phyloP scores from a whole-genome alignment of 2,113 vertebrate genomes.

The Alethe diademata region DNA sequence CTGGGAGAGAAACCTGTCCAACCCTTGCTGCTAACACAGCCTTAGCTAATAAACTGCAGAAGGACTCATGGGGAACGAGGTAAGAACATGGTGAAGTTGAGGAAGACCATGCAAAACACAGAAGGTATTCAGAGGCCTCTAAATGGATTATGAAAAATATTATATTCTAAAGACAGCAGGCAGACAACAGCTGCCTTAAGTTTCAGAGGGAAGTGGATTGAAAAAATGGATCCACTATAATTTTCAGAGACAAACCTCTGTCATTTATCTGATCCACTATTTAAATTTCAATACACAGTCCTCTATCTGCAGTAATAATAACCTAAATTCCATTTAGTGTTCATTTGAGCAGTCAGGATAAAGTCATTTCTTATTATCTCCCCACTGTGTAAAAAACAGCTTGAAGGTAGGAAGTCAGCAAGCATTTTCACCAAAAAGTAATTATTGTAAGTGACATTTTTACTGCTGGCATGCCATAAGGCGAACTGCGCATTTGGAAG shows the following conservation, averaged over 20 bases:
- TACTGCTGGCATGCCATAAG: slow-evolving; percentile 87
- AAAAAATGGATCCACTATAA: slow-evolving; percentile 52
- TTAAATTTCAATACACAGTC: slow-evolving; percentile 71
- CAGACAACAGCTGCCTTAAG: slow-evolving; percentile 66
- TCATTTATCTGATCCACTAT: slow-evolving; percentile 66
- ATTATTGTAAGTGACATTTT: slow-evolving; percentile 92
- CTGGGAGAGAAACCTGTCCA: neutral
- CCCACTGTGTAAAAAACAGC: slow-evolving; percentile 94
- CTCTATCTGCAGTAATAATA: slow-evolving; percentile 77
- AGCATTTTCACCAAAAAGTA: slow-evolving; percentile 87
- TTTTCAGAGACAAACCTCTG: slow-evolving; percentile 70
- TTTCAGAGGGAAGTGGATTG: slow-evolving; percentile 54
- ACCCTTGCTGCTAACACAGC: neutral
- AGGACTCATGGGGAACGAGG: neutral
- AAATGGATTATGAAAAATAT: slow-evolving; percentile 72
- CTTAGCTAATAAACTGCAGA: neutral
- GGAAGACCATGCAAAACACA: slow-evolving; percentile 25
- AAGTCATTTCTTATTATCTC: slow-evolving; percentile 98
- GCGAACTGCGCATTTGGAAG: slow-evolving; percentile 78
- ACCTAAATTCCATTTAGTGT: slow-evolving; percentile 88
- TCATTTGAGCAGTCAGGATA: slow-evolving; percentile 98
- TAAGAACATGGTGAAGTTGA: neutral
- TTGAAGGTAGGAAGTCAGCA: slow-evolving; percentile 89
- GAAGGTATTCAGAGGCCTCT: slow-evolving; percentile 47
- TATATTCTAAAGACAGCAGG: slow-evolving; percentile 65